A percentile compares a stretch with the other conserved stretches of the same genome.
These are phyloP conservation scores for Acrobasis consociella DNA, from an alignment of 2,888 invertebrate genomes.

Conservation along the genomic window DNA sequence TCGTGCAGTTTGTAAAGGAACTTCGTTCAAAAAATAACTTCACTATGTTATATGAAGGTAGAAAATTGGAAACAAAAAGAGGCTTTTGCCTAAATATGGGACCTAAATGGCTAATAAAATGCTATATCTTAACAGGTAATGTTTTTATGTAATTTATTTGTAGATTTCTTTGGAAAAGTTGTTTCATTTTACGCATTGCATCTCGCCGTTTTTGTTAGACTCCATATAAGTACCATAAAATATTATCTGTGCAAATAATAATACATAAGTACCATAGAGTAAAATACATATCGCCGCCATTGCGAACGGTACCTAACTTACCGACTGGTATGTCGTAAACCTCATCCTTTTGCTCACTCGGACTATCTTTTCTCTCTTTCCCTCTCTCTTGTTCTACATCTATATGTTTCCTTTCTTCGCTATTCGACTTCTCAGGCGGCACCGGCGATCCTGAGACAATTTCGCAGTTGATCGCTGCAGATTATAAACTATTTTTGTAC, in stretches of 20 bases:
- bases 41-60: no score
- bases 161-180: no score
- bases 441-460: constrained; percentile 70
- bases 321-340: constrained; percentile 78
- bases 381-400: constrained; percentile 57
- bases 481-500: constrained; percentile 30
- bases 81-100: no score
- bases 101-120: no score
- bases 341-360: constrained; percentile 59
- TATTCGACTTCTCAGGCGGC: constrained; percentile 60
- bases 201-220: background rate
- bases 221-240: background rate
- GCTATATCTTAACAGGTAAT: no score
- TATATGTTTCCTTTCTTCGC: constrained; percentile 50
- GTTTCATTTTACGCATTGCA: no score
- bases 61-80: no score
- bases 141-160: no score
- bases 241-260: constrained; percentile 14
- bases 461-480: constrained; percentile 38
- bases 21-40: no score
- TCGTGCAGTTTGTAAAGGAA: no score
- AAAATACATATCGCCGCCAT: constrained; percentile 26
- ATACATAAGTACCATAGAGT: constrained; percentile 20
- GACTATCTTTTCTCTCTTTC: constrained; percentile 55
- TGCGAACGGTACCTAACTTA: constrained; percentile 50